phyloP scores from a whole-genome alignment of 2,888 invertebrate genomes.

The Dusona sp. region DNA sequence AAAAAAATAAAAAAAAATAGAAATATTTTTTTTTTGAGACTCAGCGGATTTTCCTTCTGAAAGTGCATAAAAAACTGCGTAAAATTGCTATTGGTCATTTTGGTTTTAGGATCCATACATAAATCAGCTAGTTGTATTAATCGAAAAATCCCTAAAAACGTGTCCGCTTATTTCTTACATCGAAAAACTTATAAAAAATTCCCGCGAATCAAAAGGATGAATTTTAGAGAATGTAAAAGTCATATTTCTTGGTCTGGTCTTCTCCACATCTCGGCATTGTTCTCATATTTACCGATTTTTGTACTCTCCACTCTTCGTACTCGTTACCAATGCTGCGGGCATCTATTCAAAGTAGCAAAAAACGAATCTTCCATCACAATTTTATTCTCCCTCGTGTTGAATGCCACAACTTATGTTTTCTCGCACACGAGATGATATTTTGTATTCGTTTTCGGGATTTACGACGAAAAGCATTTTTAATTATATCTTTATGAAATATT shows the following conservation, averaged over 20 bases:
- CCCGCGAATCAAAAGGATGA: too few relatives aligned
- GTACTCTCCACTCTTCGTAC: slow-evolving; percentile 8
- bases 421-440: neutral
- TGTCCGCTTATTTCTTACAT: too few relatives aligned
- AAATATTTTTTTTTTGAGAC: too few relatives aligned
- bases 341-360: slow-evolving; percentile 47
- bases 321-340: slow-evolving; percentile 36
- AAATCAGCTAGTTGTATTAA: too few relatives aligned
- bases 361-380: slow-evolving; percentile 15
- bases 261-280: slow-evolving; percentile 38
- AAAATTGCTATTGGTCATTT: too few relatives aligned
- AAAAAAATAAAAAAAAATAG: too few relatives aligned
- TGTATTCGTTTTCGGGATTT: neutral
- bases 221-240: too few relatives aligned
- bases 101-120: too few relatives aligned
- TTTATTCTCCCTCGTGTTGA: slow-evolving; percentile 4
- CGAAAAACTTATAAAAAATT: too few relatives aligned
- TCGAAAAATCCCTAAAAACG: too few relatives aligned
- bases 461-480: neutral
- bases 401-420: slow-evolving; percentile 5
- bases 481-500: neutral
- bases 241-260: slow-evolving; percentile 38
- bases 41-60: too few relatives aligned
- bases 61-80: too few relatives aligned
- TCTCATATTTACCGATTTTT: slow-evolving; percentile 50